Evolutionary conservation across 2,888 invertebrate species (phyloP), one percentile per base, ranked within the genome.

Genomic region (Lepas anatifera): DNA sequence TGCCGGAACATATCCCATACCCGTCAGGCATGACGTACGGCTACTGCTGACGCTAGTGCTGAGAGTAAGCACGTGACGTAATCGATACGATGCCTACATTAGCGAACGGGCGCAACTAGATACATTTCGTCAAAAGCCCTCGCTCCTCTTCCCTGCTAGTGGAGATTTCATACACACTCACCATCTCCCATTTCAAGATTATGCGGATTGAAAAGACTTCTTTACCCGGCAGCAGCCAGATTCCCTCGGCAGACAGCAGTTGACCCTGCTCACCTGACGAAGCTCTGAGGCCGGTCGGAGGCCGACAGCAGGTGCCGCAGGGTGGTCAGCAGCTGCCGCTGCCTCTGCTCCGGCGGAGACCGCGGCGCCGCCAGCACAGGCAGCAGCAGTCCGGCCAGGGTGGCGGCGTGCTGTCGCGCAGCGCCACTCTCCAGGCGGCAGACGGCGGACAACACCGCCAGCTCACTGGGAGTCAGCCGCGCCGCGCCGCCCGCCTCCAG

Each of bases 401-500:
- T 10, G 66, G 66, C 66, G 39, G 66, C 66, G 39, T 66, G 37
- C 32, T 58, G 32, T 22, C 58, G 58, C 6, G 58, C 58, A 18
- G 58, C 32, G 18, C 16, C 58, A 8, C 25, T 35, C 35, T 58
- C 58, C 32, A 58, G 32, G 2, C 35, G 32, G 35, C 66, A 66
- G 25, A 66, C 39, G 13, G 66, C n/a, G 16, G 66, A 37, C 25
- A 66, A 18, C 39, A 66, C 39, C 22, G 66, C n/a, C 25, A 66
- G 25, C 66, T 66, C 66, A 16, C 11, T 11, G 16, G 39, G 13
- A 0, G 66, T 22, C 11, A 66, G 66, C 13, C 39, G 39, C 13
- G 6, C 66, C 3, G 83, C 82, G 71, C 85, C 85, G 2, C 84
- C 83, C 66, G 90, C 83, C 75, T 86, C 87, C 41, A 73, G 52